phyloP scores from a whole-genome alignment of 1,140 invertebrate species.

The Eurosta solidaginis region DNA sequence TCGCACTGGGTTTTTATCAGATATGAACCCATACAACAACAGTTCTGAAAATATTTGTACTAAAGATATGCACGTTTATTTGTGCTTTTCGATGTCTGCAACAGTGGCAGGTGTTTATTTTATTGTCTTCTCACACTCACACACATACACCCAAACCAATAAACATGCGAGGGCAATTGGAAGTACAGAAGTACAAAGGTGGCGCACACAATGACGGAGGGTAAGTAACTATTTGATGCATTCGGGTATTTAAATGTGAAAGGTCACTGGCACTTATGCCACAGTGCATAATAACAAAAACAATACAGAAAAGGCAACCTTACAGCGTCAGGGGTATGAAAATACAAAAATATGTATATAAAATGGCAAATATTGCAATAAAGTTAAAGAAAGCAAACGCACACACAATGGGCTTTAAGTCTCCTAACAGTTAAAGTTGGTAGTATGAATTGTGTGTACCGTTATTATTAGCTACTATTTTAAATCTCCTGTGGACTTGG shows the following conservation, averaged over 20 bases:
- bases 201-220: too few relatives aligned
- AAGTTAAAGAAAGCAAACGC: not conserved
- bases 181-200: not conserved
- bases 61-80: not conserved
- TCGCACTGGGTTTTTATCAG: not conserved
- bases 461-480: not conserved
- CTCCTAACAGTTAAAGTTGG: not conserved
- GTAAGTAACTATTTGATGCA: constrained; percentile 2
- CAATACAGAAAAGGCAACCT: not conserved
- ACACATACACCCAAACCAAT: not conserved
- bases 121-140: not conserved
- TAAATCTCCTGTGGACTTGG: not conserved
- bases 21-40: not conserved
- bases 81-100: not conserved
- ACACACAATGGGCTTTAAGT: not conserved
- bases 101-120: not conserved
- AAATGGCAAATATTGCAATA: not conserved
- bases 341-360: too few relatives aligned
- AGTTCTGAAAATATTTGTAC: not conserved
- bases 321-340: not conserved
- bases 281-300: not conserved
- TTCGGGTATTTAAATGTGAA: constrained; percentile 25
- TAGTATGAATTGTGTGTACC: not conserved
- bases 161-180: not conserved
- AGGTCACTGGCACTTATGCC: constrained; percentile 23